phyloP scores from a whole-genome alignment of 1,140 invertebrate species.

The Muscidifurax raptorellus region DNA sequence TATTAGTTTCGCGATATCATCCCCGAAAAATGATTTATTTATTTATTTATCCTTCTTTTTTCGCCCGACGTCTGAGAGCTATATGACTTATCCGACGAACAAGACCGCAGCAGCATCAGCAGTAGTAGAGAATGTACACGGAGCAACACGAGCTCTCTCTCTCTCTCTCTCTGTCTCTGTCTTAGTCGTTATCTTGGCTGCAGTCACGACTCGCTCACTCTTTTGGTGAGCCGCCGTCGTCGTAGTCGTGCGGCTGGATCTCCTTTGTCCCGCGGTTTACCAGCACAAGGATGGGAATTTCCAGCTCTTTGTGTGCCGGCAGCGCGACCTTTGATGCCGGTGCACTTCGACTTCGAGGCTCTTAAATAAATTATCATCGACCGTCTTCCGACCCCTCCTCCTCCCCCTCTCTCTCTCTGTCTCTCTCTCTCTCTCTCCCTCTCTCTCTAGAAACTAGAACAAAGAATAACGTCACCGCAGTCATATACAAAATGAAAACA shows the following conservation, averaged over 20 bases:
- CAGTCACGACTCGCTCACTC: background rate
- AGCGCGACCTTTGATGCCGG: constrained; percentile 12
- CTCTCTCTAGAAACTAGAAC: constrained; percentile 11
- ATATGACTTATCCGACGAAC: too few relatives aligned
- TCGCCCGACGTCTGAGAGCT: too few relatives aligned
- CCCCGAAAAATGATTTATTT: background rate
- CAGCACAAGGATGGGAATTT: constrained; percentile 23
- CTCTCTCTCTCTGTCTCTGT: background rate
- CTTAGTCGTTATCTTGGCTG: background rate
- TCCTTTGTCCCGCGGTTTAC: constrained; percentile 41
- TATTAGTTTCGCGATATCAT: background rate
- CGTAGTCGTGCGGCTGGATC: constrained; percentile 1
- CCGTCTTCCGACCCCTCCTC: background rate
- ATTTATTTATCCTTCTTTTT: background rate
- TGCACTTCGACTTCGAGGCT: background rate
- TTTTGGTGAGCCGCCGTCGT: background rate
- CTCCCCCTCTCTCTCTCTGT: background rate
- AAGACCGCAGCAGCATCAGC: background rate
- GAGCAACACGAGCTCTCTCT: background rate
- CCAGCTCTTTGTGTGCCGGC: background rate
- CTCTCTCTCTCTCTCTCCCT: background rate
- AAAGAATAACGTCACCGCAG: constrained; percentile 7
- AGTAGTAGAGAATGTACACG: background rate
- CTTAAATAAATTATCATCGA: constrained; percentile 49
- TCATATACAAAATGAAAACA: constrained; percentile 27